These are phyloP conservation scores for Lithophane socia DNA, from an alignment of 2,888 invertebrate genomes.

Conservation along the genomic window DNA sequence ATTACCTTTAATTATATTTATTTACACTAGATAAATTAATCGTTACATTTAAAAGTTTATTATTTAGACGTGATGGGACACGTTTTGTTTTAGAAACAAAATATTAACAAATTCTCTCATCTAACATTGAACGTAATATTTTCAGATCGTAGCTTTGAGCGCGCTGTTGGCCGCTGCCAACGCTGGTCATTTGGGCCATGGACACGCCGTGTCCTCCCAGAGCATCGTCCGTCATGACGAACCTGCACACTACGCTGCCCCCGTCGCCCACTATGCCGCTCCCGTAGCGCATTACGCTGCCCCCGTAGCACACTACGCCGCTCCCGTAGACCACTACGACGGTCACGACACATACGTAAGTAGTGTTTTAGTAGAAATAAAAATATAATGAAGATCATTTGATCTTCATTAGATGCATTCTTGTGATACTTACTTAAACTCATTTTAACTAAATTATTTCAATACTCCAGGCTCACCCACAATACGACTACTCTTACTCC, in stretches of 20 bases:
- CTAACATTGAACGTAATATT: conserved; percentile 3
- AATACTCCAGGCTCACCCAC: conserved; percentile 65
- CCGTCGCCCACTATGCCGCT: conserved; percentile 52
- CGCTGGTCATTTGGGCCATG: conserved; percentile 72
- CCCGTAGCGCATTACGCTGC: conserved; percentile 68
- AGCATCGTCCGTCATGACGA: conserved; percentile 66
- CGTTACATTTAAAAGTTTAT: neutral
- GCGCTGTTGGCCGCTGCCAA: conserved; percentile 74
- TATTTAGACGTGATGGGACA: neutral
- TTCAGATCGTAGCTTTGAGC: conserved; percentile 61
- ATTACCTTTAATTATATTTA: conserved; percentile 14
- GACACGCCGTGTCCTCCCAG: conserved; percentile 65
- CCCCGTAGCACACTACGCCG: conserved; percentile 66
- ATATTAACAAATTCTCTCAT: neutral
- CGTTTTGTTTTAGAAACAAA: neutral
- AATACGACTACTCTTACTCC: conserved; percentile 87
- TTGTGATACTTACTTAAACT: no score
- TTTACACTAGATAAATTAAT: neutral
- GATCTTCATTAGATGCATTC: no score
- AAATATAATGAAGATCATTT: no score
- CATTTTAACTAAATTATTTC: no score
- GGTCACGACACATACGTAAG: conserved; percentile 69
- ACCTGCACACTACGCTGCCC: conserved; percentile 63
- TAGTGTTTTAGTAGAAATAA: neutral
- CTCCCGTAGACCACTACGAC: conserved; percentile 68